Evolutionary conservation across 37 sponge, comb jelly and placozoan genomes (phyloP), one percentile per base, ranked within the genome.

Genomic region (Aplysina aerophoba): DNA sequence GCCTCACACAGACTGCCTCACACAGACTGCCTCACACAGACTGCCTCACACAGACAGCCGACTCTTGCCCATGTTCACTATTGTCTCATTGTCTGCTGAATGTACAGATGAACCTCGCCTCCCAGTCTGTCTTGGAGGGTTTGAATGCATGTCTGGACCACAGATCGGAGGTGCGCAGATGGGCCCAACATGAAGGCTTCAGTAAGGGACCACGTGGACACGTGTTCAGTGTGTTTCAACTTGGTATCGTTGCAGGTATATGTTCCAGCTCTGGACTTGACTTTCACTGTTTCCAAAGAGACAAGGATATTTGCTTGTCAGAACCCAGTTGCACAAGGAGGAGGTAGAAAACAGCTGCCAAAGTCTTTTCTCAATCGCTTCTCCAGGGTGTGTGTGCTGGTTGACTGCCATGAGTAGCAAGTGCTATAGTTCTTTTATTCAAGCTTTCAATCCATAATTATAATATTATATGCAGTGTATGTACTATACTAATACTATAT

Each of bases 101-200:
- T 73, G 74, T 73, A 22, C 81, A 95, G 95, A 92, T 99, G 90
- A 99, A 99, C 59, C 80, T 99, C 16, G 99, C 99, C 4, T 97
- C 97, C 19, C 99, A 99, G 84, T 91, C 99, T 33, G 99, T 99
- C 0, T 69, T 99, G 36, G 99, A 99, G 59, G 97, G 99, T 40
- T 87, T 99, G 67, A 99, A 99, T 87, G 97, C 99, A 15, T 94
- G 95, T 65, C 67, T 99, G 55, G 99, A 99, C 61, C 99, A 99
- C 86, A 89, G 99, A 79, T 92, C 90, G 37, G 97, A 99, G 69
- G 96, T 94, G 31, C 80, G 83, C 24, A 24, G 0, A 73, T 5
- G 4, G 22, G 4, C 3, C 14, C 12, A 11, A 44, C 50, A 44
- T 44, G 50, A 8, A 44, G 3, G 50, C 6, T 44, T 3, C 50